These are phyloP conservation scores for Climacteris rufus DNA, from an alignment of 2,113 vertebrate species.

Conservation along the genomic window DNA sequence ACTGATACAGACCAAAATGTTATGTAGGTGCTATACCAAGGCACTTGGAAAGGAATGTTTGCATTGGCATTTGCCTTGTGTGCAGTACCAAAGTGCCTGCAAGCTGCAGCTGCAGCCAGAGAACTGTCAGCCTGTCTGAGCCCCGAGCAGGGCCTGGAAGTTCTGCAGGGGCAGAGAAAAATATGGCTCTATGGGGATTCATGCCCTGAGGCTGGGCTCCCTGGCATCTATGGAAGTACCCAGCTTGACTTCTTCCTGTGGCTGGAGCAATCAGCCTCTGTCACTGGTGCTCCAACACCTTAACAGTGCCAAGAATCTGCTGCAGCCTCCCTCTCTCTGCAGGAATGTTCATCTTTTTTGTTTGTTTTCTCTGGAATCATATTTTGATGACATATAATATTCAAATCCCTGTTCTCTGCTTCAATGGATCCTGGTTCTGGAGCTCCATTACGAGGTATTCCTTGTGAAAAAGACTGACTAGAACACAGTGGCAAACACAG, in stretches of 20 bases:
- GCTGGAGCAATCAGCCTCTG: not conserved
- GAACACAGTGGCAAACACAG: not conserved
- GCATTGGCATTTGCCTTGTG: fast-evolving
- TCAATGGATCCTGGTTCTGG: not conserved
- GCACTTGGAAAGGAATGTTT: not conserved
- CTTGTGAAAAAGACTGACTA: not conserved
- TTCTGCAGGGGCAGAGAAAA: not conserved
- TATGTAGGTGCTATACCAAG: not conserved
- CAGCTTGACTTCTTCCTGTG: not conserved
- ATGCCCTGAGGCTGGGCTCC: not conserved
- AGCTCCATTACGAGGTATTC: not conserved
- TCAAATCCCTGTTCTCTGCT: not conserved
- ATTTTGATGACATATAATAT: not conserved
- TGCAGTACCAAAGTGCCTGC: not conserved
- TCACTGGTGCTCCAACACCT: not conserved
- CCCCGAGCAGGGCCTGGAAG: not conserved
- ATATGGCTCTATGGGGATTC: not conserved
- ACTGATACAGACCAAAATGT: not conserved
- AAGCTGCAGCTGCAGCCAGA: not conserved
- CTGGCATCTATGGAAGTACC: not conserved
- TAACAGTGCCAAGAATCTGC: not conserved
- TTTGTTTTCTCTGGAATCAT: too few relatives aligned
- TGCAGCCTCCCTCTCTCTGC: not conserved
- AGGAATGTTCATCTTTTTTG: not conserved
- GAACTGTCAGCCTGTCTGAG: not conserved